Conservation (phyloP, 1,140 invertebrate genomes). For the Trinorchestia longiramus region DNA sequence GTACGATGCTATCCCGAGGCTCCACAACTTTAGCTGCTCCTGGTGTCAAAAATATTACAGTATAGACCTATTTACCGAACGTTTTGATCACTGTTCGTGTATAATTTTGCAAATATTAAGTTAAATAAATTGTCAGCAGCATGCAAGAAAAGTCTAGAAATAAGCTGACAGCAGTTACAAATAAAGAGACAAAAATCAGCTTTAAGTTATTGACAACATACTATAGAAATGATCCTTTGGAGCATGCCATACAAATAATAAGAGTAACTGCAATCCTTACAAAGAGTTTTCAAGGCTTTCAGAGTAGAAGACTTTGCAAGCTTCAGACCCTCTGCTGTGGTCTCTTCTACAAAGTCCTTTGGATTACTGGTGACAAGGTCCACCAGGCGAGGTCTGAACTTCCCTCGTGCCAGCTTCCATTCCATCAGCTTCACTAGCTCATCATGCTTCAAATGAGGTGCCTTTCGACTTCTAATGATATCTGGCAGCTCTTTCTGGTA, state of each 20-base stretch:
- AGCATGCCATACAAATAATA: too few species aligned
- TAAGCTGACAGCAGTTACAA: not conserved
- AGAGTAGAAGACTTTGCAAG: not conserved
- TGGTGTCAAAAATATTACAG: too few species aligned
- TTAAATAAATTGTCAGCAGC: too few species aligned
- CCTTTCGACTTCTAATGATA: not conserved
- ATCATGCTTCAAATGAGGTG: constrained; percentile 13
- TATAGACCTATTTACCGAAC: too few species aligned
- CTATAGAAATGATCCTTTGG: too few species aligned
- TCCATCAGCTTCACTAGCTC: constrained; percentile 56
- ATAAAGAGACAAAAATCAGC: not conserved
- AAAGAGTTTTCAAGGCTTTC: not conserved
- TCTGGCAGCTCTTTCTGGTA: constrained; percentile 41
- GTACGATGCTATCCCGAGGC: too few species aligned
- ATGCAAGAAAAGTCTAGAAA: too few species aligned
- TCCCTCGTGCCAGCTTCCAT: constrained; percentile 55
- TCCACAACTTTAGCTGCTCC: too few species aligned
- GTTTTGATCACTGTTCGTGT: too few species aligned
- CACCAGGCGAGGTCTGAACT: constrained; percentile 54
- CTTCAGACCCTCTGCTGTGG: constrained; percentile 26
- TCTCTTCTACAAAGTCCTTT: constrained; percentile 15
- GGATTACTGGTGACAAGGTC: constrained; percentile 45
- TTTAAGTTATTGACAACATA: not conserved
- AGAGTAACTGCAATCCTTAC: not conserved
- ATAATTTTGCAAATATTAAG: too few species aligned